Conservation (phyloP, 1,140 invertebrate species). For the Caerostris extrusa region DNA sequence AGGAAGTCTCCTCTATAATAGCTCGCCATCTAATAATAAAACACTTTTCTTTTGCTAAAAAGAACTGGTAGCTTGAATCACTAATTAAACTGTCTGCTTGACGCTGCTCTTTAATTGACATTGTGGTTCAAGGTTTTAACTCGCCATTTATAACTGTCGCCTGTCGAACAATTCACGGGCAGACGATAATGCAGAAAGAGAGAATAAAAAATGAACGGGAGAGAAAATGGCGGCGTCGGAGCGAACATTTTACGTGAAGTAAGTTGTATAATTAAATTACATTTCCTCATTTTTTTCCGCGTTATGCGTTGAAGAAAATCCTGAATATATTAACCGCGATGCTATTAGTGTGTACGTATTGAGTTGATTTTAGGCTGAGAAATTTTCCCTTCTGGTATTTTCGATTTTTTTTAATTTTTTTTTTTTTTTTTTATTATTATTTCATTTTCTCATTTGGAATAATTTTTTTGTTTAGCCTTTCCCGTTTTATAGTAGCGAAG, state of each 20-base stretch:
- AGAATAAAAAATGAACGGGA: background rate
- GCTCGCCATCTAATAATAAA: slow-evolving; percentile 73
- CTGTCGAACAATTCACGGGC: slow-evolving; percentile 63
- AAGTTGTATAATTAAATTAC: slow-evolving; percentile 76
- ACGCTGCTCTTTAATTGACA: slow-evolving; percentile 74
- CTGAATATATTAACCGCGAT: slow-evolving; percentile 68
- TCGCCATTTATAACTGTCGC: slow-evolving; percentile 76
- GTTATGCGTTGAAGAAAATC: slow-evolving; percentile 58
- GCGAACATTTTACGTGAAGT: slow-evolving; percentile 66
- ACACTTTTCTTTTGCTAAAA: slow-evolving; percentile 69
- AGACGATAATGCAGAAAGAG: slow-evolving; percentile 46
- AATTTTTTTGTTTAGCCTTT: background rate
- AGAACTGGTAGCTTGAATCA: slow-evolving; percentile 1
- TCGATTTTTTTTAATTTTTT: slow-evolving; percentile 23
- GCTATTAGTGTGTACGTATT: slow-evolving; percentile 58
- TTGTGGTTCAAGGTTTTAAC: slow-evolving; percentile 76
- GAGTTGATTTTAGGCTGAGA: slow-evolving; percentile 66
- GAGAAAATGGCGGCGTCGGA: slow-evolving; percentile 64
- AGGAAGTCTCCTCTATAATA: slow-evolving; percentile 67
- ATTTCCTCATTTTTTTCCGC: slow-evolving; percentile 53
- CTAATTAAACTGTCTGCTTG: slow-evolving; percentile 75
- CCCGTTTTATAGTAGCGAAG: slow-evolving; percentile 45
- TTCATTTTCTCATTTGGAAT: background rate
- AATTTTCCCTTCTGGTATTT: slow-evolving; percentile 14
- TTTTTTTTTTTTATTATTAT: no score